These are phyloP conservation scores for Zaprionus nigranus DNA, from an alignment of 1,140 invertebrate genomes.

Conservation along the genomic window DNA sequence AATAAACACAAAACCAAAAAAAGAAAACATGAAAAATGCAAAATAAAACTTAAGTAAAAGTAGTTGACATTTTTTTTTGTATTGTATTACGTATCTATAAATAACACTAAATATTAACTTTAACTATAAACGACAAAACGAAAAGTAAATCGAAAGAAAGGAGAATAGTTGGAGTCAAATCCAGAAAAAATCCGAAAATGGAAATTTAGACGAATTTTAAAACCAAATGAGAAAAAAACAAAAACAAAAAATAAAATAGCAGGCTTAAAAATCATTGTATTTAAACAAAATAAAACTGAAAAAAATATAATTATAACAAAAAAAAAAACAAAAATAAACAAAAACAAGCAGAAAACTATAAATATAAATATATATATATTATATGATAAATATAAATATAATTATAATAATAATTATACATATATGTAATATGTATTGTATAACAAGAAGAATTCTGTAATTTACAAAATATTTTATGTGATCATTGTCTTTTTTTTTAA, in stretches of 20 bases:
- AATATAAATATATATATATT: constrained; percentile 65
- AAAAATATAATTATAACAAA: constrained; percentile 23
- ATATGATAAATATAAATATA: constrained; percentile 59
- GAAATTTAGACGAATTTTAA: constrained; percentile 83
- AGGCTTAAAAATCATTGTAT: constrained; percentile 67
- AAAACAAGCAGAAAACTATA: constrained; percentile 44
- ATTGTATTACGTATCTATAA: constrained; percentile 66
- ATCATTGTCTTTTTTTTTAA: constrained; percentile 80
- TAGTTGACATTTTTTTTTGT: constrained; percentile 74
- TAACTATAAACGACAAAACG: constrained; percentile 49
- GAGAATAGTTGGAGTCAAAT: background rate
- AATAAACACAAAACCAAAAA: background rate
- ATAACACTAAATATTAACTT: constrained; percentile 55
- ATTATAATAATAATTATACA: constrained; percentile 61
- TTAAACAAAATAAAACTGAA: constrained; percentile 39
- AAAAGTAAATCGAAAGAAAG: background rate
- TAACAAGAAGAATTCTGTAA: constrained; percentile 79
- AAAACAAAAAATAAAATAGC: constrained; percentile 47
- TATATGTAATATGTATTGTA: constrained; percentile 74
- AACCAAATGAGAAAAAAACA: constrained; percentile 45
- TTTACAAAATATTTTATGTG: constrained; percentile 83
- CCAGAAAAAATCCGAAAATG: constrained; percentile 40
- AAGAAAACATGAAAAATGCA: constrained; percentile 22
- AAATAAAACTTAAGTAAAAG: constrained; percentile 65
- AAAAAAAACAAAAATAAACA: background rate